Evolutionary conservation across 1,140 invertebrate genomes (phyloP).

Genomic region (Zaprionus tsacasi): DNA sequence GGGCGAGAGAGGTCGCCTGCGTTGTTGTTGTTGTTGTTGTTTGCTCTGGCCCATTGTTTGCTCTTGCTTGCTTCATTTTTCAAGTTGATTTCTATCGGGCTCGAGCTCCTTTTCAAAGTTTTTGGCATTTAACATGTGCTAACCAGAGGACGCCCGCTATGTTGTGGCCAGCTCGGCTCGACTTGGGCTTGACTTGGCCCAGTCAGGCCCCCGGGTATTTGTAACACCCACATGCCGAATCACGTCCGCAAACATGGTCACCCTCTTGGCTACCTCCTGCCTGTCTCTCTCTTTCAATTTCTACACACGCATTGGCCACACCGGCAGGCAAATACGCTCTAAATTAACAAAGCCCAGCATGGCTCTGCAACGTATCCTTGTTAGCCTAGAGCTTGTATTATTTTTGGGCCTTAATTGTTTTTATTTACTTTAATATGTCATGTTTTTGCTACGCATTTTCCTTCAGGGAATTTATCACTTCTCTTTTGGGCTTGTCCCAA

Average conservation of each 20-base stretch:
- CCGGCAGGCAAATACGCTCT: constrained; percentile 5
- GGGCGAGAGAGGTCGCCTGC: not conserved
- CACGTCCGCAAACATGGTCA: constrained; percentile 10
- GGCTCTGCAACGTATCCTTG: too few species aligned
- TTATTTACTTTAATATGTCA: not conserved
- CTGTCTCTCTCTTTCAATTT: not conserved
- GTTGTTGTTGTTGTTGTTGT: constrained; percentile 1
- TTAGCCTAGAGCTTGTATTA: not conserved
- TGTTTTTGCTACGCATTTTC: not conserved
- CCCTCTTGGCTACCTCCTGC: not conserved
- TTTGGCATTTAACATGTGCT: constrained; percentile 79
- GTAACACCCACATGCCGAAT: not conserved
- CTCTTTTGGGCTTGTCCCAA: not conserved
- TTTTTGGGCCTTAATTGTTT: not conserved
- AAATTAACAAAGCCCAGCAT: constrained; percentile 18
- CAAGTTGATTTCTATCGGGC: constrained; percentile 76
- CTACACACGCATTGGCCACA: constrained; percentile 27
- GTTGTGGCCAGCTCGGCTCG: constrained; percentile 16
- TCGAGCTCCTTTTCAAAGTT: constrained; percentile 72
- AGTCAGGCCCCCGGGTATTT: constrained; percentile 6
- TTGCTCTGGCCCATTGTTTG: constrained; percentile 14
- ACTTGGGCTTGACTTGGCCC: constrained; percentile 8
- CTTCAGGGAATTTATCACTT: not conserved
- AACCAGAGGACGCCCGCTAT: constrained; percentile 50
- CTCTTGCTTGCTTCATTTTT: constrained; percentile 58